These are phyloP conservation scores for Siniperca undulata DNA, from an alignment of 2,797 vertebrate species.

Conservation along the genomic window DNA sequence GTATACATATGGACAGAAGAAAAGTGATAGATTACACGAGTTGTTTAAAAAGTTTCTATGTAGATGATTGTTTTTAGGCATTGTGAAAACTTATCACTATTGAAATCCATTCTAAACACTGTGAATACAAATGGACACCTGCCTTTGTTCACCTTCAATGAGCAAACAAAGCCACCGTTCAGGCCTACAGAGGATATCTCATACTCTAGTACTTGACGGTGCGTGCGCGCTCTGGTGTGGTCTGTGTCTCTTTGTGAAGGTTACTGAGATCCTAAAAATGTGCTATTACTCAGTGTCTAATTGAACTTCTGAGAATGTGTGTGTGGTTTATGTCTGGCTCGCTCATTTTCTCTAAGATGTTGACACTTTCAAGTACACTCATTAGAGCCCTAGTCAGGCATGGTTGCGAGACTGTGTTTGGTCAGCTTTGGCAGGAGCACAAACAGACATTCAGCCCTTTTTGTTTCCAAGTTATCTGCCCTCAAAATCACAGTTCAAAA, in stretches of 20 bases:
- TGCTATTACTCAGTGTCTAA: constrained; percentile 22
- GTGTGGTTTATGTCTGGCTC: constrained; percentile 12
- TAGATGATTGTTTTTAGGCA: background rate
- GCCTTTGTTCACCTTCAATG: background rate
- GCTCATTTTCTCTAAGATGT: constrained; percentile 18
- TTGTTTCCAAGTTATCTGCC: constrained; percentile 37
- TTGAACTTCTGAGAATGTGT: constrained; percentile 16
- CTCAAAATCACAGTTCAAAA: constrained; percentile 41
- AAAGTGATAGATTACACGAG: background rate
- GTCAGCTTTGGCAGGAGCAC: constrained; percentile 55
- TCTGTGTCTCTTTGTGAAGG: background rate
- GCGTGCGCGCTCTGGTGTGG: background rate
- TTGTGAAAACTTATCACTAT: background rate
- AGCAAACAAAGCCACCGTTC: background rate
- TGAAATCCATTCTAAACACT: background rate
- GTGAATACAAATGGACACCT: background rate
- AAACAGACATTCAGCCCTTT: constrained; percentile 31
- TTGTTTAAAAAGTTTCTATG: background rate
- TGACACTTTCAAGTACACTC: constrained; percentile 47
- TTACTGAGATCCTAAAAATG: constrained; percentile 1
- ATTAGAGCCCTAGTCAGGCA: constrained; percentile 56
- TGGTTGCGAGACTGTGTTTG: constrained; percentile 52
- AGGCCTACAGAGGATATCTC: background rate
- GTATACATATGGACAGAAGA: background rate
- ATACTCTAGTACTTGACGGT: too few relatives aligned